Evolutionary conservation across 1,140 invertebrate species (phyloP).

Genomic region (Druon quercuslanigerum): DNA sequence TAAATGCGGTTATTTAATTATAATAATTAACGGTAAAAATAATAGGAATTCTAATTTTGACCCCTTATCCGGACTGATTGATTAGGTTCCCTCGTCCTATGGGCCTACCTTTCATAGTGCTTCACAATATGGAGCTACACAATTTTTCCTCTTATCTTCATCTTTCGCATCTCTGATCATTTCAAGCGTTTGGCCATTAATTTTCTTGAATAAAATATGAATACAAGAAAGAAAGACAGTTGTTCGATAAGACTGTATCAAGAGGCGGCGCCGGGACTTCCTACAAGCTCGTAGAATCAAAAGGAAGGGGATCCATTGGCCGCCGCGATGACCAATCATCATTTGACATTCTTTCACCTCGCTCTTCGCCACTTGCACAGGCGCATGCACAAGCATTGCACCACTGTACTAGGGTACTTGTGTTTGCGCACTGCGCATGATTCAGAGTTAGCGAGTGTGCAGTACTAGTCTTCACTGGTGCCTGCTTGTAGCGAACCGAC

Average conservation of each 20-base stretch:
- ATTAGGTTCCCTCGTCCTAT: no score
- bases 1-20: no score
- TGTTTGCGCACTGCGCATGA: constrained; percentile 35
- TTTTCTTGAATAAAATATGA: background rate
- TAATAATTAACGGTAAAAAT: no score
- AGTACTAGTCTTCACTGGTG: background rate
- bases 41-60: no score
- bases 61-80: no score
- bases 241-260: constrained; percentile 54
- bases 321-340: constrained; percentile 73
- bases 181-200: background rate
- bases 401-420: background rate
- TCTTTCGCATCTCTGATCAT: no score
- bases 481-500: no score
- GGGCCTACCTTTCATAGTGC: no score
- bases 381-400: constrained; percentile 33
- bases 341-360: constrained; percentile 72
- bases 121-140: no score
- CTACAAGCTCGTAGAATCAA: constrained; percentile 56
- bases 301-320: constrained; percentile 68
- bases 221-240: background rate
- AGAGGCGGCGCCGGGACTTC: constrained; percentile 69
- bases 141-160: no score
- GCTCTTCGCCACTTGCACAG: constrained; percentile 43
- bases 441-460: constrained; percentile 9